Evolutionary conservation across 2,888 invertebrate species (phyloP), one percentile per base, ranked within the genome.

Genomic region (Netelia virgata): DNA sequence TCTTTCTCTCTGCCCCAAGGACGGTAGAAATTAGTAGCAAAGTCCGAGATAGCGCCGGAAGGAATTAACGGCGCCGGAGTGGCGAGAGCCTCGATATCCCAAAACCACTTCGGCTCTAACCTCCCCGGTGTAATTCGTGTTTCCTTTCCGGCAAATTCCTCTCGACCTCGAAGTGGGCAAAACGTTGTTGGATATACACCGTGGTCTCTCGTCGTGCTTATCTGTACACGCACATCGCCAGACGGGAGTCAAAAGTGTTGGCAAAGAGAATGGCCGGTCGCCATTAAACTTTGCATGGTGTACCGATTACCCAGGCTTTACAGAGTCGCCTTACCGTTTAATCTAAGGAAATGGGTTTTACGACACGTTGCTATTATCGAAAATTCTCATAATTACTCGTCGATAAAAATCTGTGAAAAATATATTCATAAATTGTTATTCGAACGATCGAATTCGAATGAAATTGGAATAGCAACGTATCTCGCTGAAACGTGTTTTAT

Each of bases 191-290:
- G 10, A 61, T 61, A 57, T 76, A 47, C 70, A 47, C 70, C 53
- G 70, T 61, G 43, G 70, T 36, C 36, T 36, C 36, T 36, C 36
- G n/a, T 36, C 64, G 41, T 23, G 57, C 72, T 63, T 77, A 61
- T 77, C 59, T 61, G 23, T 47, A 23, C 43, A 47, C 16, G 64
- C 53, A 53, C 72, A 68, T 82, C 82, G 72, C 43, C 53, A 23
- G 53, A 23, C 55, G 81, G 28, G 55, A 57, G 81, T 77, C 68
- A 57, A 69, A 23, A 73, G 16, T 64, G 50, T 47, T 61, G n/a
- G 72, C 59, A 68, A 76, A 76, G 77, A 77, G 76, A 82, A 72
- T 70, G 82, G 57, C 59, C 20, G 11, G 55, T 55, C 50, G 72
- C 57, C 72, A 70, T 79, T 79, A 70, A 73, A 73, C 23, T 14